phyloP scores from a whole-genome alignment of 2,797 vertebrate genomes.

The Salarias fasciatus region DNA sequence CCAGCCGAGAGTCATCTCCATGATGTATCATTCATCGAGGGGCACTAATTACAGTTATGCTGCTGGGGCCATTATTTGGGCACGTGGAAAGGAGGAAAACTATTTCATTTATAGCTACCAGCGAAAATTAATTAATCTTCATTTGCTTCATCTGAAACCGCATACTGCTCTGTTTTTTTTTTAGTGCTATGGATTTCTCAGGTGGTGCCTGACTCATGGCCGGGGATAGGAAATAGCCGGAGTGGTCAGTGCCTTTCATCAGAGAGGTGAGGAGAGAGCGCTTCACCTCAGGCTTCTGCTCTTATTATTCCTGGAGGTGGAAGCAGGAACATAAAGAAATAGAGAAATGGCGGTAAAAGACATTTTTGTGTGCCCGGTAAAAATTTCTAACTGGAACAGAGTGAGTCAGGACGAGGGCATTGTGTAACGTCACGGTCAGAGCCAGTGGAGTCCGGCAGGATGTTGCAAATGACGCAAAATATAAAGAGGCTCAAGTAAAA shows the following conservation, averaged over 20 bases:
- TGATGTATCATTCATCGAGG: constrained; percentile 60
- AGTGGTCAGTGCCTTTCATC: constrained; percentile 16
- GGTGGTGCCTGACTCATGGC: constrained; percentile 41
- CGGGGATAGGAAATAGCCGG: constrained; percentile 20
- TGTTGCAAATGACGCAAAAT: constrained; percentile 21
- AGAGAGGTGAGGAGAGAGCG: constrained; percentile 14
- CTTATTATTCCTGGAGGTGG: constrained; percentile 45
- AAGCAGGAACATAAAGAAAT: constrained; percentile 46
- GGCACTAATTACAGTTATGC: constrained; percentile 54
- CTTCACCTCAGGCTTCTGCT: constrained; percentile 38
- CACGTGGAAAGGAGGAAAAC: constrained; percentile 39
- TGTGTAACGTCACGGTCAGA: constrained; percentile 40
- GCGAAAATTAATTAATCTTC: constrained; percentile 12
- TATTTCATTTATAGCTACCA: constrained; percentile 11
- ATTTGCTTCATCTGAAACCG: constrained; percentile 11
- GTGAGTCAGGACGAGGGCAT: constrained; percentile 35
- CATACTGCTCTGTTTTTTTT: neutral
- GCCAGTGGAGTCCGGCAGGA: constrained; percentile 35
- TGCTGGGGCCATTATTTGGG: constrained; percentile 22
- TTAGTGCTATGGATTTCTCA: constrained; percentile 18
- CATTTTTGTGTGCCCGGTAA: constrained; percentile 30
- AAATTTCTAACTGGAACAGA: constrained; percentile 49
- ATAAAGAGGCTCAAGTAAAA: constrained; percentile 30
- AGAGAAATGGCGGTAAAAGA: constrained; percentile 21
- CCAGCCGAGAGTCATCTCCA: constrained; percentile 56